These are phyloP conservation scores for Paramormyrops hopkinsi DNA, from an alignment of 2,797 vertebrate species.

Conservation along the genomic window DNA sequence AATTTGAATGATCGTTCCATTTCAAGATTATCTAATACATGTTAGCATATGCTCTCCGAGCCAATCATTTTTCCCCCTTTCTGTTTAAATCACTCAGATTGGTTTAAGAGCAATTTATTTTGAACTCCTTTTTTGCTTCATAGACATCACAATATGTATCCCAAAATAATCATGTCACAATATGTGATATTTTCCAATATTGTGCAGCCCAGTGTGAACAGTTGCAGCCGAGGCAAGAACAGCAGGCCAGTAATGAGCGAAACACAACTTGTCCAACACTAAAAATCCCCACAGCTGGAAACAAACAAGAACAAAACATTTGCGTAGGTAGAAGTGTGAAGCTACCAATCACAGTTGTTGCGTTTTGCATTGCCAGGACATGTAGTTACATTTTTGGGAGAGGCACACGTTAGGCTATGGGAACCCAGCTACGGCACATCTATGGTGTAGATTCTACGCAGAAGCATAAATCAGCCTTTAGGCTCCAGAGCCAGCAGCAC, in stretches of 20 bases:
- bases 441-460: neutral
- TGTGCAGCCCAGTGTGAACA: neutral
- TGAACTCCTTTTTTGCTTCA: neutral
- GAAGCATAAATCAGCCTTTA: neutral
- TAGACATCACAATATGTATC: neutral
- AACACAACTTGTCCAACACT: neutral
- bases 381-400: neutral
- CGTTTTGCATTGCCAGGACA: neutral
- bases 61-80: neutral
- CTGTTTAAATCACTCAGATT: neutral
- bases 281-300: neutral
- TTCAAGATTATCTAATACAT: neutral
- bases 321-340: neutral
- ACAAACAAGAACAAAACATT: neutral
- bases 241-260: neutral
- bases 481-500: neutral
- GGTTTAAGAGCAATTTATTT: neutral
- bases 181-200: neutral
- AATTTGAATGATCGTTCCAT: neutral
- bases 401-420: neutral
- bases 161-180: neutral
- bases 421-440: neutral
- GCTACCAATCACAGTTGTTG: neutral
- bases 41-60: neutral
- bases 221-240: neutral